Evolutionary conservation across 2,113 vertebrate species (phyloP).

Genomic region (Heterochromis multidens): DNA sequence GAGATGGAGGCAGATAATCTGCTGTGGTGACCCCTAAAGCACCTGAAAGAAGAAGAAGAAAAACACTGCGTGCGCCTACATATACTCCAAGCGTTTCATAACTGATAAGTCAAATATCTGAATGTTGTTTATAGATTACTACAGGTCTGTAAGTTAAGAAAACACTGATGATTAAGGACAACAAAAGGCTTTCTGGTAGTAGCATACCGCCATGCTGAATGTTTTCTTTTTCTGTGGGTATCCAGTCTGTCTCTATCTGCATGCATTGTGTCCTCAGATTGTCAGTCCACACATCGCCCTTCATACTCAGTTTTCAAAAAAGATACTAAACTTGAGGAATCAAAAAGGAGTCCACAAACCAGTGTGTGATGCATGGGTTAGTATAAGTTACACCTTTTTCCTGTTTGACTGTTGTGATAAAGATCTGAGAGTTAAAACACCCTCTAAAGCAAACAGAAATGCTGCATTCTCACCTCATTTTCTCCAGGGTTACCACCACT

Average conservation of each 20-base stretch:
- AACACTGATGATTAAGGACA: neutral
- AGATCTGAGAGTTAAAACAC: neutral
- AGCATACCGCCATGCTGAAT: neutral
- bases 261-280: neutral
- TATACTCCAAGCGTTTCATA: no score
- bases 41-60: neutral
- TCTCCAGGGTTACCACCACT: neutral
- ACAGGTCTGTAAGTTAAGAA: neutral
- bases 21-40: neutral
- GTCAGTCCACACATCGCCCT: neutral
- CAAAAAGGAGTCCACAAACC: no score
- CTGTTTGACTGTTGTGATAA: neutral
- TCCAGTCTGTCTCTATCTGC: neutral
- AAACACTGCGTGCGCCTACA: no score
- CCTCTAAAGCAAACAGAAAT: neutral
- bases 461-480: neutral
- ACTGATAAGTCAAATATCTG: neutral
- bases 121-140: neutral
- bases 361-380: neutral
- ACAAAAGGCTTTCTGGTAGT: neutral
- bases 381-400: neutral
- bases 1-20: no score
- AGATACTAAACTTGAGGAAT: no score
- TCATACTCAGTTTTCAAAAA: no score
- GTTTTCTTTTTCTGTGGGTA: neutral